Evolutionary conservation across 2,797 vertebrate species (phyloP).

Genomic region (Acanthurus leucopareius): DNA sequence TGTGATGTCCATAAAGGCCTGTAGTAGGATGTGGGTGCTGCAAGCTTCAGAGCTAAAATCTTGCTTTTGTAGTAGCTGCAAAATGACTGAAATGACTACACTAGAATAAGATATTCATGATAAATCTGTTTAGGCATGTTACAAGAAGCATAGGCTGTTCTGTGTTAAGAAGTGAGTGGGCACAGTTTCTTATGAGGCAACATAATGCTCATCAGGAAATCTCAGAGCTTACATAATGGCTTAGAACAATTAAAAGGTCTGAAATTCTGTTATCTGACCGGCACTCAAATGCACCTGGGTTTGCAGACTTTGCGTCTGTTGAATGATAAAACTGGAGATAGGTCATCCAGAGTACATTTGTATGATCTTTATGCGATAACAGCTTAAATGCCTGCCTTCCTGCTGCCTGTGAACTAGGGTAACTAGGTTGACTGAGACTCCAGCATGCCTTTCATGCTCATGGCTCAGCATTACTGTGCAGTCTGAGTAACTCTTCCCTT

Average conservation of each 20-base stretch:
- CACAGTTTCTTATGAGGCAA: slow-evolving; percentile 73
- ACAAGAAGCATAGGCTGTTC: slow-evolving; percentile 37
- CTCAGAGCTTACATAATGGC: slow-evolving; percentile 73
- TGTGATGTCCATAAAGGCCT: slow-evolving; percentile 45
- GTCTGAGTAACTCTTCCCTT: slow-evolving; percentile 48
- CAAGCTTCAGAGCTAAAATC: slow-evolving; percentile 9
- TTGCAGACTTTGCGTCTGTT: background rate
- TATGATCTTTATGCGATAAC: slow-evolving; percentile 27
- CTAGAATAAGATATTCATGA: background rate
- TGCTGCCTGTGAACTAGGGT: slow-evolving; percentile 61
- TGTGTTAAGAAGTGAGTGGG: slow-evolving; percentile 64
- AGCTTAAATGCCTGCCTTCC: slow-evolving; percentile 41
- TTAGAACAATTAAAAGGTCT: slow-evolving; percentile 46
- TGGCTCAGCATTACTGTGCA: slow-evolving; percentile 79
- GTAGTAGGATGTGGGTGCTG: slow-evolving; percentile 34
- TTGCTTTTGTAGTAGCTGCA: slow-evolving; percentile 16
- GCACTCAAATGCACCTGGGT: background rate
- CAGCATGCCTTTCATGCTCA: slow-evolving; percentile 70
- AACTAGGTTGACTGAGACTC: slow-evolving; percentile 63
- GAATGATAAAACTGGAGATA: background rate
- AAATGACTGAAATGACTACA: background rate
- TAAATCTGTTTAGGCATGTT: slow-evolving; percentile 29
- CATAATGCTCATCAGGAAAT: slow-evolving; percentile 77
- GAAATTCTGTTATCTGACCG: slow-evolving; percentile 39
- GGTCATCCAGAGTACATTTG: slow-evolving; percentile 20